phyloP scores from a whole-genome alignment of 2,113 vertebrate species.

The Phycodurus eques region DNA sequence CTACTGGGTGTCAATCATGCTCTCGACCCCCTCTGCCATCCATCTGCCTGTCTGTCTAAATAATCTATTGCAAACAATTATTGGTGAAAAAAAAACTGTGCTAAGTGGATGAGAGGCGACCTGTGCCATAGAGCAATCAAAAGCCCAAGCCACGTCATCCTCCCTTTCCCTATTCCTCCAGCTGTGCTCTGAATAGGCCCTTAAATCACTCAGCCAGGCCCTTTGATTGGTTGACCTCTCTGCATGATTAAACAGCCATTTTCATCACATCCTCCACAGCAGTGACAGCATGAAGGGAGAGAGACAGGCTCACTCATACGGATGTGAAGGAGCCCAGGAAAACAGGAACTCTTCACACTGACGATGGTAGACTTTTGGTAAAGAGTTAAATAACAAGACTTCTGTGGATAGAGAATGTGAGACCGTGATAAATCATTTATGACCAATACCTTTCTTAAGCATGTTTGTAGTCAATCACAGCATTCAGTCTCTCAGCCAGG shows the following conservation, averaged over 20 bases:
- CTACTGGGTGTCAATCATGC: background rate
- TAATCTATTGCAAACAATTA: slow-evolving; percentile 46
- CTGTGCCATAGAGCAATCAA: slow-evolving; percentile 48
- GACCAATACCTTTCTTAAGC: no score
- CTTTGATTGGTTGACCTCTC: slow-evolving; percentile 70
- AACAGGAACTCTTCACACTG: slow-evolving; percentile 21
- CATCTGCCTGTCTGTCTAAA: slow-evolving; percentile 31
- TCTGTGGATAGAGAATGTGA: no score
- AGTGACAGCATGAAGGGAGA: slow-evolving; percentile 41
- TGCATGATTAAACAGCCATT: slow-evolving; percentile 74
- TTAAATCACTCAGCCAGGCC: slow-evolving; percentile 60
- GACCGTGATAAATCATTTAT: no score
- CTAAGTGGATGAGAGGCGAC: slow-evolving; percentile 57
- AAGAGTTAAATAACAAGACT: background rate
- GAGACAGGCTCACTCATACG: slow-evolving; percentile 28
- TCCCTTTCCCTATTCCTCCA: slow-evolving; percentile 38
- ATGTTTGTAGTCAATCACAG: no score
- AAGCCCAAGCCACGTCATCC: slow-evolving; percentile 22
- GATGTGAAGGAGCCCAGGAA: slow-evolving; percentile 19
- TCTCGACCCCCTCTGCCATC: slow-evolving; percentile 14
- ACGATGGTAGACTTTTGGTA: slow-evolving; percentile 36
- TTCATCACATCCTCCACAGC: slow-evolving; percentile 63
- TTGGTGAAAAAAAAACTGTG: slow-evolving; percentile 43
- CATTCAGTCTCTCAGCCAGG: no score
- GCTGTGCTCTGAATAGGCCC: slow-evolving; percentile 65